These are phyloP conservation scores for Dryocosmus kuriphilus DNA, from an alignment of 2,888 invertebrate genomes.

Conservation along the genomic window DNA sequence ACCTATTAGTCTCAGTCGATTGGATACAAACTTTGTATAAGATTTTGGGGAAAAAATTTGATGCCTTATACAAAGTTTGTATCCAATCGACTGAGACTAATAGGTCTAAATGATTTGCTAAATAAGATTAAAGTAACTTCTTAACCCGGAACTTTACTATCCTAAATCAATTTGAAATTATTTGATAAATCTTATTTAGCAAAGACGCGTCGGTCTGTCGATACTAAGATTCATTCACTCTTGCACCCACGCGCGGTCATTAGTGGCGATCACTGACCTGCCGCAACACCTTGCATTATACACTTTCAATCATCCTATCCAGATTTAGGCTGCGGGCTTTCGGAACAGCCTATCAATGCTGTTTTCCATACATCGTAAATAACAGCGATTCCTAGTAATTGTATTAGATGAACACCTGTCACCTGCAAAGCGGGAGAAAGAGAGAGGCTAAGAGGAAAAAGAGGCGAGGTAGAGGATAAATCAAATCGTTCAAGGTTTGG, in stretches of 20 bases:
- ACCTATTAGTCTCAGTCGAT: background rate
- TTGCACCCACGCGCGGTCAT: constrained; percentile 74
- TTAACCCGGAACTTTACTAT: no score
- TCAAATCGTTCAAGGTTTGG: constrained; percentile 46
- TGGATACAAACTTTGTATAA: background rate
- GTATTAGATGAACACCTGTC: constrained; percentile 75
- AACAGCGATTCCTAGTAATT: constrained; percentile 70
- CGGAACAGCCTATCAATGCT: constrained; percentile 58
- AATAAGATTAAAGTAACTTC: no score
- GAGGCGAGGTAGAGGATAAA: constrained; percentile 52
- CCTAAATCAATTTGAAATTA: no score
- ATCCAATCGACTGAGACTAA: no score
- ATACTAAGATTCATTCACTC: constrained; percentile 67
- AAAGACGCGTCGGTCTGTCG: background rate
- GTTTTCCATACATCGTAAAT: constrained; percentile 69
- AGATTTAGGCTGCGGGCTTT: constrained; percentile 48
- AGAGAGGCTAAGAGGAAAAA: constrained; percentile 45
- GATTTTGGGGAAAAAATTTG: no score
- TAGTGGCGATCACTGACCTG: constrained; percentile 67
- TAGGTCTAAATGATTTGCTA: no score
- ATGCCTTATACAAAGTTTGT: no score
- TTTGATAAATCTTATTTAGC: no score
- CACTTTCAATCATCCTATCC: constrained; percentile 70
- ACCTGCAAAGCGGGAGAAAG: constrained; percentile 48
- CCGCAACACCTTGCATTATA: constrained; percentile 74